phyloP scores from a whole-genome alignment of 2,113 vertebrate species.

The Ptilonorhynchus violaceus region DNA sequence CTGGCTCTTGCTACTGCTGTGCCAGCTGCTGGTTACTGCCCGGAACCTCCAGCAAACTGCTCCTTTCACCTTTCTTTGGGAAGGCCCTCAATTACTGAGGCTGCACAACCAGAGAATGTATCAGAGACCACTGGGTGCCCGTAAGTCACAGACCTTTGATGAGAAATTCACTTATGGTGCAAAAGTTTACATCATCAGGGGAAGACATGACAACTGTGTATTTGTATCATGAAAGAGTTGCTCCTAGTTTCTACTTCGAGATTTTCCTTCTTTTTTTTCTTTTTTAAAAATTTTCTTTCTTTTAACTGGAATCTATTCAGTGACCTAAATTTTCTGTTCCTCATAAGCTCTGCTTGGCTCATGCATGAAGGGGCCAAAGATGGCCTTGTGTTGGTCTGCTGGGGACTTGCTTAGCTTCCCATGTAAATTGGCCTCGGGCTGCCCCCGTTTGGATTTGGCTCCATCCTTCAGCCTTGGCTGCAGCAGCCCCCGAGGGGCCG shows the following conservation, averaged over 20 bases:
- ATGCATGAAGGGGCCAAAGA: background rate
- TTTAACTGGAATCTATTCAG: background rate
- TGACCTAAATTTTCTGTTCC: background rate
- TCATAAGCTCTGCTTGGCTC: background rate
- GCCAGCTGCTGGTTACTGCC: background rate
- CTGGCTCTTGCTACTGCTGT: background rate
- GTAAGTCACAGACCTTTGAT: rapidly evolving
- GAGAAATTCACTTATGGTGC: background rate
- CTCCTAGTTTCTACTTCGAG: background rate
- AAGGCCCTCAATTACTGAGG: rapidly evolving
- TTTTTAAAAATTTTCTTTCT: rapidly evolving
- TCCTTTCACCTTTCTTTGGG: background rate
- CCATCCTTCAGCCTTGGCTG: background rate
- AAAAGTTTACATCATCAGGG: background rate
- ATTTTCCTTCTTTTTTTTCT: background rate
- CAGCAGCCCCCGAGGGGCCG: background rate
- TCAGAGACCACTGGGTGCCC: background rate
- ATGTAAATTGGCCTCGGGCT: background rate
- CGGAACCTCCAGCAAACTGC: background rate
- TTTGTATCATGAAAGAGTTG: background rate
- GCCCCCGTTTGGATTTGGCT: background rate
- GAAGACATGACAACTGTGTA: background rate
- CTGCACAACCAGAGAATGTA: background rate
- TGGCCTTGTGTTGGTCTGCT: background rate
- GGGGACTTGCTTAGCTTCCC: background rate